Conservation (phyloP, 2,888 invertebrate species). For the Metallyticus violacea region DNA sequence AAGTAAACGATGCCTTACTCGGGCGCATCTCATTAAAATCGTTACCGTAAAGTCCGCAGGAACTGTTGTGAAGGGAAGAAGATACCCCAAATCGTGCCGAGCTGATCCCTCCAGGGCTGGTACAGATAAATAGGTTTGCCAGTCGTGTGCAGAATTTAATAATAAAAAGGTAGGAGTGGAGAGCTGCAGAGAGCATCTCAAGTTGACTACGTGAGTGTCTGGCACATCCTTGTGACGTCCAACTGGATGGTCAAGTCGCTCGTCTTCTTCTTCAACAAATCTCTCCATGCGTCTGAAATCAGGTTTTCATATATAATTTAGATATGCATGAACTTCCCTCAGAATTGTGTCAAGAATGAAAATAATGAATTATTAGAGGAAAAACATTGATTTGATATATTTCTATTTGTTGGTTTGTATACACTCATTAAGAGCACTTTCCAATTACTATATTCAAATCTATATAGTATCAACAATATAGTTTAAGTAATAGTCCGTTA, state of each 20-base stretch:
- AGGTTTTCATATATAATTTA: too few species aligned
- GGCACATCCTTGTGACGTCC: background rate
- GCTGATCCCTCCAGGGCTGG: background rate
- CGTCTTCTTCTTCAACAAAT: background rate
- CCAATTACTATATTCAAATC: too few species aligned
- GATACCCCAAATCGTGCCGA: background rate
- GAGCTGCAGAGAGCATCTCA: background rate
- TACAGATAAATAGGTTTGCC: conserved; percentile 15
- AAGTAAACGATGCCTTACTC: background rate
- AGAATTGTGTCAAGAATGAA: too few species aligned
- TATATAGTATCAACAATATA: too few species aligned
- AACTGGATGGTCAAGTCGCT: background rate
- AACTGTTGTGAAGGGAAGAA: background rate
- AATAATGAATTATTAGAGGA: too few species aligned
- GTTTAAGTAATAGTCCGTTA: too few species aligned
- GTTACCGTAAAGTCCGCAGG: background rate
- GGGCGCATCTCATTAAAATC: background rate
- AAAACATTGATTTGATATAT: too few species aligned
- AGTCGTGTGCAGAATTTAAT: conserved; percentile 7
- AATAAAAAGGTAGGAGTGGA: background rate
- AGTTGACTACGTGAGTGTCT: background rate
- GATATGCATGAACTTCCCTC: too few species aligned
- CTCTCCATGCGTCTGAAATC: too few species aligned
- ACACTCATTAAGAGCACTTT: too few species aligned
- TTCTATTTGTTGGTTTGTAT: too few species aligned